Evolutionary conservation across 2,797 vertebrate species (phyloP), one percentile per base, ranked within the genome.

Genomic region (Catostomus latipinnis): DNA sequence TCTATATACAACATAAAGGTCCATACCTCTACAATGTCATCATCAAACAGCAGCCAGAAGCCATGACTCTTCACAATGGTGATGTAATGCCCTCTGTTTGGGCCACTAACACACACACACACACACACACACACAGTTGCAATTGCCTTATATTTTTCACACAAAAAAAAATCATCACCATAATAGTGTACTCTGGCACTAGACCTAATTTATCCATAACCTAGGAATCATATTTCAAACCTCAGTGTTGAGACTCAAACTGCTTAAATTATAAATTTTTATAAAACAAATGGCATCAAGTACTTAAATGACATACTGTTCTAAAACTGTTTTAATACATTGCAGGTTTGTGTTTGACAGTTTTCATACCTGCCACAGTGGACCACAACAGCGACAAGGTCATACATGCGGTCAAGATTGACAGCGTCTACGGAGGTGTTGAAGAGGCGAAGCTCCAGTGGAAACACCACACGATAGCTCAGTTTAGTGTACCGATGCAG

Each of bases 41-140:
- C 97, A 61, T 99, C 97, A 85, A 99, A 99, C 89, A 99, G 92
- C 83, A 99, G 94, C 97, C 97, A 99, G 94, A 99, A 98, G 88
- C 97, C 97, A 0, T 99, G 97, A 86, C 97, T 99, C 94, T 99
- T 99, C 91, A 99, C 97, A 46, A 99, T 99, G 83, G 97, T 99
- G 88, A 99, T 99, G 89, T 99, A 99, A 93, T 98, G 97, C 7
- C 97, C 97, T 80, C 97, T 87, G 80, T 99, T 99, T 0, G 97
- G 97, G 18, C 97, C 97, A 34, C 97, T 99, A 90, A 49, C 61
- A 82, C 6, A 87, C 49, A 82, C 22, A 58, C 63, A 5, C 50
- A 18, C n/a, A 45, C 12, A 46, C 62, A 65, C n/a, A 7, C 12
- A 4, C 13, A 65, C 6, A 82, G 22, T 22, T 22, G 34, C 34